Percentiles rank a stretch among this genome's conserved stretches.
Evolutionary conservation across 2,888 invertebrate genomes (phyloP).

Genomic region (Lacanobia oleracea): DNA sequence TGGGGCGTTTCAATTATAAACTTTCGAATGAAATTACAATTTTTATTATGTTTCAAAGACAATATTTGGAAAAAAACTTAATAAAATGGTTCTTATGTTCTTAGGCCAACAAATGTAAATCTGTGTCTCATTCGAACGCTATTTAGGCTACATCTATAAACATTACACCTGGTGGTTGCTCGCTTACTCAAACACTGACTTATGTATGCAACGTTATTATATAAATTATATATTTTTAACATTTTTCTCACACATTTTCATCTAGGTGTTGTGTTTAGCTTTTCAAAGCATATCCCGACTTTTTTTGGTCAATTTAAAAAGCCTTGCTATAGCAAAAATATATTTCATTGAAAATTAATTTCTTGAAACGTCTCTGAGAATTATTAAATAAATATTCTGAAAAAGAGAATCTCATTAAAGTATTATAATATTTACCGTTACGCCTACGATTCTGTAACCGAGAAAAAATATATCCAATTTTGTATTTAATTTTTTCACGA

Average conservation of each 20-base stretch:
- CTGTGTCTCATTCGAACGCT: conserved; percentile 57
- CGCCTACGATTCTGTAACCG: background rate
- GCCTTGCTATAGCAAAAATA: too few relatives aligned
- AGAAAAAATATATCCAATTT: background rate
- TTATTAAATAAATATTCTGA: background rate
- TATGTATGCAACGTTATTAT: conserved; percentile 57
- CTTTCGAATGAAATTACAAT: conserved; percentile 23
- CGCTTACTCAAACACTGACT: conserved; percentile 70
- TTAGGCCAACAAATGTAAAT: conserved; percentile 52
- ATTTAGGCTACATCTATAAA: conserved; percentile 66
- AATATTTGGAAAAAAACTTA: background rate
- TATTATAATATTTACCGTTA: background rate
- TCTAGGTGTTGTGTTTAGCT: conserved; percentile 40
- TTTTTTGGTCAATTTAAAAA: background rate
- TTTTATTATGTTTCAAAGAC: background rate
- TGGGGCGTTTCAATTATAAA: conserved; percentile 46
- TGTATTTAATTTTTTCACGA: background rate
- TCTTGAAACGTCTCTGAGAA: background rate
- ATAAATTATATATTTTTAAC: conserved; percentile 33
- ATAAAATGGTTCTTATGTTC: conserved; percentile 57
- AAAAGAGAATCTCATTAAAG: background rate
- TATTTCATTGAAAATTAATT: background rate
- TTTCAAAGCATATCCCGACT: background rate
- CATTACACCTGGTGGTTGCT: conserved; percentile 75
- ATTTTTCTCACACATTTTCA: conserved; percentile 40